Evolutionary conservation across 2,888 invertebrate species (phyloP).

Genomic region (Oscheius sp.): DNA sequence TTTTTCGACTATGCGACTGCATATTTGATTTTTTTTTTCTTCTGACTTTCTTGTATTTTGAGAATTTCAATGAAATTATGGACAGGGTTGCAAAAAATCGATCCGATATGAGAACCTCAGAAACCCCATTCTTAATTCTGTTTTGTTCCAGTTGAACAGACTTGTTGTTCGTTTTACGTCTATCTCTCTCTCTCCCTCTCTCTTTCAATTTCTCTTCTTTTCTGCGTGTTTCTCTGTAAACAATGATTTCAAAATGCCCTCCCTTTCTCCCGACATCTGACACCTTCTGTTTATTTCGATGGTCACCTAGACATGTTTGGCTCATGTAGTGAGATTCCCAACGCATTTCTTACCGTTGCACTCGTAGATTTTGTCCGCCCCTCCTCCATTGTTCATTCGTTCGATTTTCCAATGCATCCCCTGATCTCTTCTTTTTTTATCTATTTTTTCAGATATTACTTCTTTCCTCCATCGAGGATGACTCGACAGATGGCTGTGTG

Average conservation of each 20-base stretch:
- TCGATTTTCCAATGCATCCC: slow-evolving; percentile 31
- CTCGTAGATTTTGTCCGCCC: too few relatives aligned
- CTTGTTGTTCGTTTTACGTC: too few relatives aligned
- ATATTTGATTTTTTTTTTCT: too few relatives aligned
- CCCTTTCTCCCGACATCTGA: not conserved
- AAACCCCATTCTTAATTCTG: too few relatives aligned
- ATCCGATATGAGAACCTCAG: too few relatives aligned
- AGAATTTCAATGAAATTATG: too few relatives aligned
- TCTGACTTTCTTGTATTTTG: too few relatives aligned
- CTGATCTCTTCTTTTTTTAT: not conserved
- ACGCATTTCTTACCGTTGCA: not conserved
- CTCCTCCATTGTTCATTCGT: too few relatives aligned
- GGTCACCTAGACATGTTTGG: not conserved
- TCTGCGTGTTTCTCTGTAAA: too few relatives aligned
- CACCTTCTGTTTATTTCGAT: not conserved
- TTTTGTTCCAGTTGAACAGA: too few relatives aligned
- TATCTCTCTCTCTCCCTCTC: not conserved
- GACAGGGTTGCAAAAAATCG: too few relatives aligned
- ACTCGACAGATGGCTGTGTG: slow-evolving; percentile 14
- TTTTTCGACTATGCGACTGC: too few relatives aligned
- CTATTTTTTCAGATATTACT: slow-evolving; percentile 2
- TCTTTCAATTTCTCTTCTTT: not conserved
- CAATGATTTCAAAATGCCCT: not conserved
- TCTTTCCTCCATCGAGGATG: slow-evolving; percentile 21
- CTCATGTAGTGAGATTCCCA: not conserved